Evolutionary conservation across 2,888 invertebrate species (phyloP).

Genomic region (Aporophyla lueneburgensis): DNA sequence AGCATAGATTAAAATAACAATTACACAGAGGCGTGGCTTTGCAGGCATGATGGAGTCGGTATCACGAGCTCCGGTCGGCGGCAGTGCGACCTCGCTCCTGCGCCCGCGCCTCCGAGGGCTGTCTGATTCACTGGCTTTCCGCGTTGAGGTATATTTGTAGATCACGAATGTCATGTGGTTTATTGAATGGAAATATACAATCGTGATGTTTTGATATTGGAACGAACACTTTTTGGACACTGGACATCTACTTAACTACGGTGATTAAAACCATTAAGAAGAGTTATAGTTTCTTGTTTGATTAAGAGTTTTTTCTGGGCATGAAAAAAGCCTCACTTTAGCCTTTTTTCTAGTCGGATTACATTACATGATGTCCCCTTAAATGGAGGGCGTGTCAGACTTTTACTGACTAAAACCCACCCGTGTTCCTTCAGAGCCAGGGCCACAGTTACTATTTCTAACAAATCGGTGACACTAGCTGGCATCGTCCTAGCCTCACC

Average conservation of each 20-base stretch:
- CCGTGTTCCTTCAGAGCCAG: no score
- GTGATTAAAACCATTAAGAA: no score
- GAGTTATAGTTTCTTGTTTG: background rate
- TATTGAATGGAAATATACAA: background rate
- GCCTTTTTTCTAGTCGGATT: no score
- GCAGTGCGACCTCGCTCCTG: constrained; percentile 78
- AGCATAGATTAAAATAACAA: constrained; percentile 78
- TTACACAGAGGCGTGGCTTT: constrained; percentile 78
- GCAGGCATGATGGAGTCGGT: constrained; percentile 74
- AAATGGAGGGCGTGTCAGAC: no score
- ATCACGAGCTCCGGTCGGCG: constrained; percentile 76
- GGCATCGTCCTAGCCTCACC: background rate
- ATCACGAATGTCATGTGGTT: constrained; percentile 42
- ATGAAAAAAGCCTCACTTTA: background rate
- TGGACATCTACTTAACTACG: background rate
- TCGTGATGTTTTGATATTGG: background rate
- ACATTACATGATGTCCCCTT: no score
- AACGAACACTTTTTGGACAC: background rate
- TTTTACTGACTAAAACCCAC: no score
- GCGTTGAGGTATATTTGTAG: constrained; percentile 64
- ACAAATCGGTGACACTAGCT: no score
- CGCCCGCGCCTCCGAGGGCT: constrained; percentile 58
- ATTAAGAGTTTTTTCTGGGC: background rate
- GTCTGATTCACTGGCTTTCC: constrained; percentile 74
- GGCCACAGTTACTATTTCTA: no score